A percentile compares a stretch with the other conserved stretches of the same genome.
phyloP scores from a whole-genome alignment of 2,797 vertebrate genomes.

The Adelosebastes latens region DNA sequence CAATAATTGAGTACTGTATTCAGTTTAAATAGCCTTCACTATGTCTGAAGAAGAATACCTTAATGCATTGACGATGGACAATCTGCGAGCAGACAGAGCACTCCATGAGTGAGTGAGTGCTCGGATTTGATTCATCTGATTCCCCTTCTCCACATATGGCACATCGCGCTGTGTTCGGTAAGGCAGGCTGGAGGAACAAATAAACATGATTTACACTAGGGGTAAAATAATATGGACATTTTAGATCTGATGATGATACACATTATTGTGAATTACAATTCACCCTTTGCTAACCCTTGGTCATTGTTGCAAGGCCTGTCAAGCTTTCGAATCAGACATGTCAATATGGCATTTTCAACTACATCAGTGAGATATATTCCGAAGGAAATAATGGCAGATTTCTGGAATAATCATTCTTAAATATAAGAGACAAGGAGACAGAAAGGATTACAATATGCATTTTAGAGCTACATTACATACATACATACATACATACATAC shows the following conservation, averaged over 20 bases:
- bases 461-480: no score
- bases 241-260: background rate
- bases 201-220: background rate
- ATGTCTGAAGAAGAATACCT: conserved; percentile 75
- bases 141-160: conserved; percentile 92
- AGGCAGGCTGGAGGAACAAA: conserved; percentile 85
- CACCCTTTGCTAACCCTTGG: background rate
- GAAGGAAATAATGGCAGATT: no score
- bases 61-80: conserved; percentile 93
- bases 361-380: background rate
- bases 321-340: background rate
- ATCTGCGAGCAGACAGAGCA: conserved; percentile 97
- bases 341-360: background rate
- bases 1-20: background rate
- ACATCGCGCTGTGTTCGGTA: conserved; percentile 95
- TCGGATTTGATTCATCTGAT: conserved; percentile 85
- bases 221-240: background rate
- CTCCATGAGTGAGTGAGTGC: conserved; percentile 94
- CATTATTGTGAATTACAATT: background rate
- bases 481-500: no score
- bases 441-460: background rate
- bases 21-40: background rate
- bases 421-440: background rate
- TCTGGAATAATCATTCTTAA: background rate
- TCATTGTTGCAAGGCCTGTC: background rate